Evolutionary conservation across 2,888 invertebrate species (phyloP).

Genomic region (Drosophila helvetica): DNA sequence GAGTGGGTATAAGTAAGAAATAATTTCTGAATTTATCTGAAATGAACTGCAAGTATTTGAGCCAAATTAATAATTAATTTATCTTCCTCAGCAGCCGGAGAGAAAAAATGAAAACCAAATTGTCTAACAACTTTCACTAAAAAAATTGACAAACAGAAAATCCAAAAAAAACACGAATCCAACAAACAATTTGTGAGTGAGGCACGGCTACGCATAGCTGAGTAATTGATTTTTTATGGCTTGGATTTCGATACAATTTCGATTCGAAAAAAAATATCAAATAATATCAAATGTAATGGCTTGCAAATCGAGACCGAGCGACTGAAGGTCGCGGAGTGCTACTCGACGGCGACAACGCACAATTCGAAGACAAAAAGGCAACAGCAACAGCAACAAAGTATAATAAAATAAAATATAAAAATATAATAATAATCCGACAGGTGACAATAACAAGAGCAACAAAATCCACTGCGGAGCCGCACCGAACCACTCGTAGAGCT

Average conservation of each 20-base stretch:
- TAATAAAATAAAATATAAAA: slow-evolving; percentile 43
- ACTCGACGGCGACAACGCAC: slow-evolving; percentile 60
- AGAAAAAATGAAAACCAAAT: slow-evolving; percentile 28
- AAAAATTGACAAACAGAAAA: slow-evolving; percentile 23
- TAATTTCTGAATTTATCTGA: slow-evolving; percentile 39
- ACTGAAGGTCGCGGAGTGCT: slow-evolving; percentile 58
- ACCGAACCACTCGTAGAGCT: slow-evolving; percentile 42
- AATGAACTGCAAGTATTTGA: slow-evolving; percentile 31
- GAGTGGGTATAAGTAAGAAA: slow-evolving; percentile 23
- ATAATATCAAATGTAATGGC: slow-evolving; percentile 68
- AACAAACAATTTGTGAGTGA: slow-evolving; percentile 26
- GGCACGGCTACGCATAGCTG: slow-evolving; percentile 63
- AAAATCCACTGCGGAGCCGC: slow-evolving; percentile 14
- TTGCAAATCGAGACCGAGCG: slow-evolving; percentile 74
- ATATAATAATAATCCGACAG: slow-evolving; percentile 75
- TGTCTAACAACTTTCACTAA: slow-evolving; percentile 58
- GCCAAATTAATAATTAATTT: slow-evolving; percentile 56
- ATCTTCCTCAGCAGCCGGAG: slow-evolving; percentile 27
- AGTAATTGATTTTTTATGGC: slow-evolving; percentile 64
- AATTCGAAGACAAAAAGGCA: slow-evolving; percentile 48
- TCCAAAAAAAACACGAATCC: slow-evolving; percentile 13
- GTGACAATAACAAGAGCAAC: slow-evolving; percentile 74
- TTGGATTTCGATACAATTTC: slow-evolving; percentile 53
- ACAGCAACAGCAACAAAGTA: background rate
- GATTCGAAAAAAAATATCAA: slow-evolving; percentile 42